Conservation (phyloP, 2,888 invertebrate species). For the Melanotus villosus region DNA sequence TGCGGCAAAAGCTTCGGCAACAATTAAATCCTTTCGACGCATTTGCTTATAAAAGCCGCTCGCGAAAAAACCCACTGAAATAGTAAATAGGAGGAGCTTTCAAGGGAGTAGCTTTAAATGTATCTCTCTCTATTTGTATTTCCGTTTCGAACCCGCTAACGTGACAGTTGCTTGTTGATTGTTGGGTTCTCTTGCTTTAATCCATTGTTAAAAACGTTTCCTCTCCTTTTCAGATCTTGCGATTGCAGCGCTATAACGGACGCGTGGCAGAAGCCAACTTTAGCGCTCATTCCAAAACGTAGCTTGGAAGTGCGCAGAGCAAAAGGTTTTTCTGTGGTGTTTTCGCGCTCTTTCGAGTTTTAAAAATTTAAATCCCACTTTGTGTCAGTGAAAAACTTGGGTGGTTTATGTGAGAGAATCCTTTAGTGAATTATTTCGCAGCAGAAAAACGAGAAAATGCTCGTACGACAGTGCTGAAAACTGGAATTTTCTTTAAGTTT, state of each 20-base stretch:
- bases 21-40: conserved; percentile 47
- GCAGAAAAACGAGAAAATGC: too few species aligned
- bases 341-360: conserved; percentile 44
- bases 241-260: conserved; percentile 49
- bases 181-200: conserved; percentile 48
- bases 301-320: conserved; percentile 40
- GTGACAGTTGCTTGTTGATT: conserved; percentile 55
- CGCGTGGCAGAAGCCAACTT: conserved; percentile 51
- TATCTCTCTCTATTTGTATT: conserved; percentile 37
- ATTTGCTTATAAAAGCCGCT: conserved; percentile 44
- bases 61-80: conserved; percentile 42
- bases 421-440: conserved; percentile 7
- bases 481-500: too few species aligned
- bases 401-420: not conserved
- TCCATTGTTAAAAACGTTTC: conserved; percentile 37
- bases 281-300: conserved; percentile 52
- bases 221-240: conserved; percentile 31
- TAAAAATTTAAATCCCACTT: conserved; percentile 28
- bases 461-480: too few species aligned
- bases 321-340: conserved; percentile 17
- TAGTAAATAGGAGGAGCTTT: conserved; percentile 38
- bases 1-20: conserved; percentile 18
- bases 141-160: conserved; percentile 40
- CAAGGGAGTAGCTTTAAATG: conserved; percentile 18
- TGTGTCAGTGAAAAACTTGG: conserved; percentile 14